Percentiles rank a stretch among this genome's conserved stretches.
These are phyloP conservation scores for Syngnathus acus DNA, from an alignment of 2,797 vertebrate species.

Conservation along the genomic window DNA sequence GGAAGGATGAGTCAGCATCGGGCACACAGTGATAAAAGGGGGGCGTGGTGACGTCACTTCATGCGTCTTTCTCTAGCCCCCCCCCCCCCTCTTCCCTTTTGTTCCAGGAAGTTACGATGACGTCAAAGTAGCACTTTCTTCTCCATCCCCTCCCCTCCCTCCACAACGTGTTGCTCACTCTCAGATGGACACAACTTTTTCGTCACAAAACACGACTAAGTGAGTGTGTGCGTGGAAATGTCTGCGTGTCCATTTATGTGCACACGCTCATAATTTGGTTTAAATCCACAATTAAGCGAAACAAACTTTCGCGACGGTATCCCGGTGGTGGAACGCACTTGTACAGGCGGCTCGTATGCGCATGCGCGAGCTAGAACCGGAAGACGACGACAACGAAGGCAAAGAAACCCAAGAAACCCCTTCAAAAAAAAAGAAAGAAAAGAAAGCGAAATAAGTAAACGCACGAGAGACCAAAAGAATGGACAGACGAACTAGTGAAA, in stretches of 20 bases:
- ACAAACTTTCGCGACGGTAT: background rate
- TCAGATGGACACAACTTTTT: background rate
- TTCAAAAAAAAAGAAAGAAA: background rate
- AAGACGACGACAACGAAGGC: background rate
- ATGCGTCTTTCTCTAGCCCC: constrained; percentile 70
- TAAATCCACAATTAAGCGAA: background rate
- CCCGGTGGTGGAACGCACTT: background rate
- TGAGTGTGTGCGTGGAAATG: background rate
- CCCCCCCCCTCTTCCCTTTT: constrained; percentile 57
- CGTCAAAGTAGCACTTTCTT: constrained; percentile 61
- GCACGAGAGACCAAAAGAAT: background rate
- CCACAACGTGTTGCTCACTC: constrained; percentile 12
- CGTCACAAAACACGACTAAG: background rate
- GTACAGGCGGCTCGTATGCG: background rate
- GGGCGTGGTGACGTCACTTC: constrained; percentile 80
- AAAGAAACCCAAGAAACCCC: background rate
- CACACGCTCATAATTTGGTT: background rate
- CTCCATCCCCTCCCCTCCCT: constrained; percentile 14
- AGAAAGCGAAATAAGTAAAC: background rate
- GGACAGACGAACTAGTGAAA: background rate
- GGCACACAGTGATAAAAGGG: constrained; percentile 64
- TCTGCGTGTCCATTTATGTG: background rate
- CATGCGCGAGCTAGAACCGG: background rate
- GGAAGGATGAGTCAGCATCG: background rate
- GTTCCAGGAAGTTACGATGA: constrained; percentile 73